Base-by-base conservation (phyloP, 2,888 invertebrate species). In the Drosophila maculinotata region DNA sequence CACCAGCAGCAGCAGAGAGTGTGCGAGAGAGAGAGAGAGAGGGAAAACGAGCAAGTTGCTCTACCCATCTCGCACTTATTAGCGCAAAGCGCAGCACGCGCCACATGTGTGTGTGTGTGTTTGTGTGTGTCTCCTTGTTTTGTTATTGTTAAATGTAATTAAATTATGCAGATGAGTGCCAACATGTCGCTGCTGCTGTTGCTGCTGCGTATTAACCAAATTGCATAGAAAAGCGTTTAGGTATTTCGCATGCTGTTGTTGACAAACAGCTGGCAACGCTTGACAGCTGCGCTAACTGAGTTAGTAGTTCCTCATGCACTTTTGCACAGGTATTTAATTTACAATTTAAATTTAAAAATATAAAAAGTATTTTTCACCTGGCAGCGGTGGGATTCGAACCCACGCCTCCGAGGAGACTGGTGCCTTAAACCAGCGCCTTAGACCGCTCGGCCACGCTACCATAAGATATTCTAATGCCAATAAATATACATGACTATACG, bases 341-440 rank as follows among this genome's bases (percentile, higher is more conserved):
- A 14, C 1, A 10, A 26, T 1, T 3, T 9, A 36, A 10, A n/a
- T n/a, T n/a, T n/a, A n/a, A n/a, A n/a, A n/a, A n/a, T n/a, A 20
- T 20, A 20, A 20, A 20, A 20, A 20, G 20, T 4, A 3, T 3
- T 3, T 20, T 4, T 20, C 45, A 33, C 52, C 66, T 89, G 90
- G 87, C 88, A 89, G 88, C 89, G 90, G 89, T 89, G 90, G 90
- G 90, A 90, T 90, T 90, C 89, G 90, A 90, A 90, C 90, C 90
- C 90, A 90, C 89, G 90, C 90, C 90, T 83, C 89, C 87, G 87
- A 88, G 63, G 90, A 89, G 90, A 90, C 89, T 90, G 90, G 90
- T 90, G 89, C 90, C 90, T 90, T 89, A 90, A 90, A 89, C 90
- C 90, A 90, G 90, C 90, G 90, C 87, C 90, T 89, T 90, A 89